Evolutionary conservation across 2,797 vertebrate genomes (phyloP), one percentile per base, ranked within the genome.

Genomic region (Oreochromis mossambicus): DNA sequence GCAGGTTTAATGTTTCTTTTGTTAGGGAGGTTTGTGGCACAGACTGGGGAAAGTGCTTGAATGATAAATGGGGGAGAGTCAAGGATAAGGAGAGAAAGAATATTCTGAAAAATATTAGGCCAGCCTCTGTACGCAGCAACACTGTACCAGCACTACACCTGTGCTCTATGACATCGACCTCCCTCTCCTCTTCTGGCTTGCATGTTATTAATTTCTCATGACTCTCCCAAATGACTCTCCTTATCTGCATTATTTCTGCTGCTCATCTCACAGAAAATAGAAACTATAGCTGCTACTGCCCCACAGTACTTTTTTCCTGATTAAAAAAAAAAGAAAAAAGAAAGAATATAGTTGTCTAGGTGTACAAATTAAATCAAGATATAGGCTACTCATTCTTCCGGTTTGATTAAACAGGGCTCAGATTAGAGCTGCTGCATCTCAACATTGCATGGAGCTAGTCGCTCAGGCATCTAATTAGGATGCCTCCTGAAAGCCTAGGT

Each of bases 171-270:
- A 50, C 12, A 84, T 83, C 13, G 46, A 50, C 56, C 11, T 54
- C 54, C 70, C 12, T 68, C 36, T 68, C 63, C 36, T 68, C 36
- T 12, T 7, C 63, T 68, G n/a, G 12, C 36, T 24, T 68, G 36
- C 58, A 50, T 32, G 63, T 84, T 79, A 87, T 91, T 26, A 70
- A 88, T 86, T 58, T 78, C 41, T 80, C 29, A n/a, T 41, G n/a
- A 21, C 77, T 70, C 77, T 29, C 11, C 50, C 63, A 46, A 21
- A 84, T 32, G 68, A 56, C 79, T 38, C 26, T 55, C 10, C 48
- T 61, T 48, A 78, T 88, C 76, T 26, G 5, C 46, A 8, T 10
- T 24, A 43, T 29, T 50, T 17, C 24, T 73, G 58, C 80, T 50
- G 36, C 50, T 61, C 50, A 77, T 79, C 76, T 32, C 70, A 83